Percentiles rank a stretch among this genome's conserved stretches.
Conservation (phyloP, 2,888 invertebrate species). For the Saturnia pavonia region DNA sequence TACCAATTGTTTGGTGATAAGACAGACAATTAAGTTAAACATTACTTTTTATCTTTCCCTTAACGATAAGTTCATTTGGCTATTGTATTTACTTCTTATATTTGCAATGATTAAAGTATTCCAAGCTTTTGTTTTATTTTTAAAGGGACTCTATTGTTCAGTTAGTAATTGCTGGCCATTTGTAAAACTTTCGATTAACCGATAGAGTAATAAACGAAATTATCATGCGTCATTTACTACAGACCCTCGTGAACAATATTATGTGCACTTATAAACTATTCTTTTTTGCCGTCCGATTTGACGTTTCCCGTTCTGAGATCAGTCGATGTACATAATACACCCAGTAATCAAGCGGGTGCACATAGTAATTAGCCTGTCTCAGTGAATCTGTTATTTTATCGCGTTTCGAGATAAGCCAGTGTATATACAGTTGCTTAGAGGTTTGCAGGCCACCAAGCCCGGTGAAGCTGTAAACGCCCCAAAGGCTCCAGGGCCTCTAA, state of each 20-base stretch:
- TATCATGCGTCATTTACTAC: not conserved
- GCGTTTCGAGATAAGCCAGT: no score
- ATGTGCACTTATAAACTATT: not conserved
- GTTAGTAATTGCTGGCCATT: not conserved
- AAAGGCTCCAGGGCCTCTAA: no score
- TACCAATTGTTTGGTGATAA: not conserved
- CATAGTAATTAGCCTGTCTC: no score
- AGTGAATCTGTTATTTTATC: no score
- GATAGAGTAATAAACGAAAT: not conserved
- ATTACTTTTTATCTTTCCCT: not conserved
- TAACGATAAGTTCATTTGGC: not conserved
- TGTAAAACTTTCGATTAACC: not conserved
- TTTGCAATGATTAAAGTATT: not conserved
- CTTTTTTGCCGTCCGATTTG: no score
- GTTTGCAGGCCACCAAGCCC: no score
- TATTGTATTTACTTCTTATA: not conserved
- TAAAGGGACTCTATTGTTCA: not conserved
- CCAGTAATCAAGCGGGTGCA: no score
- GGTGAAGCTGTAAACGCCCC: no score
- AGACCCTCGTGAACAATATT: not conserved
- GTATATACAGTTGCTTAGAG: no score
- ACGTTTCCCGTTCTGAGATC: no score
- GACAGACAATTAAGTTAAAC: not conserved
- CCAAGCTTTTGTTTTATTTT: not conserved
- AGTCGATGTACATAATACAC: no score